These are phyloP conservation scores for Lithophane leautieri DNA, from an alignment of 2,888 invertebrate species.

Conservation along the genomic window DNA sequence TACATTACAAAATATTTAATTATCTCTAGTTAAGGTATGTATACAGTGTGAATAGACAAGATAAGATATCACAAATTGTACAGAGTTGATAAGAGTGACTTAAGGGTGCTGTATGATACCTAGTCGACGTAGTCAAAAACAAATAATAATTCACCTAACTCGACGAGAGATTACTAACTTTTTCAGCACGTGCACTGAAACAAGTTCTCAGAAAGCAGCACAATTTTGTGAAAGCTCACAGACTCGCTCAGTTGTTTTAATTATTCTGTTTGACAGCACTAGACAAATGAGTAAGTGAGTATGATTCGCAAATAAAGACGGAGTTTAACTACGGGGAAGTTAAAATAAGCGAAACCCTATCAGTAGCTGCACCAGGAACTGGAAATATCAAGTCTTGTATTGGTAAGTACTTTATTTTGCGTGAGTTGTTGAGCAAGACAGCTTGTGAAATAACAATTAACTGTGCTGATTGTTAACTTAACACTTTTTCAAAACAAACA, in stretches of 20 bases:
- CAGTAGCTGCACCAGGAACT: neutral
- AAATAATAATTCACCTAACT: slow-evolving; percentile 19
- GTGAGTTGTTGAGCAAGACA: neutral
- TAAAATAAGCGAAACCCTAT: slow-evolving; percentile 6
- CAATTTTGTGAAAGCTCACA: neutral
- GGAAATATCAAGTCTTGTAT: neutral
- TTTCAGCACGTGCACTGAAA: neutral
- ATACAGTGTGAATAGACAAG: slow-evolving; percentile 65
- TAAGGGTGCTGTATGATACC: slow-evolving; percentile 26
- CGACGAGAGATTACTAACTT: neutral
- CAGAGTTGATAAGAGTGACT: slow-evolving; percentile 61
- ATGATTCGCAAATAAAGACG: slow-evolving; percentile 4
- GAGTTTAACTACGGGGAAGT: neutral
- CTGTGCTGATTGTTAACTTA: slow-evolving; percentile 7
- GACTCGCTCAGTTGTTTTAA: neutral
- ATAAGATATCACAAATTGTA: slow-evolving; percentile 68
- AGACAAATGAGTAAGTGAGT: slow-evolving; percentile 13
- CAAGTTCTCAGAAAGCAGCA: slow-evolving; percentile 2
- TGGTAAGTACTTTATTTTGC: neutral
- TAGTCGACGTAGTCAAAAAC: slow-evolving; percentile 19
- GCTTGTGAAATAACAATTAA: slow-evolving; percentile 13
- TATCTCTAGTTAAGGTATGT: slow-evolving; percentile 51
- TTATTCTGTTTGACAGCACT: slow-evolving; percentile 6
- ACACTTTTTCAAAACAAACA: slow-evolving; percentile 16
- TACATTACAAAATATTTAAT: slow-evolving; percentile 51